Evolutionary conservation across 2,888 invertebrate species (phyloP), one percentile per base, ranked within the genome.

Genomic region (Nemoura dubitans): DNA sequence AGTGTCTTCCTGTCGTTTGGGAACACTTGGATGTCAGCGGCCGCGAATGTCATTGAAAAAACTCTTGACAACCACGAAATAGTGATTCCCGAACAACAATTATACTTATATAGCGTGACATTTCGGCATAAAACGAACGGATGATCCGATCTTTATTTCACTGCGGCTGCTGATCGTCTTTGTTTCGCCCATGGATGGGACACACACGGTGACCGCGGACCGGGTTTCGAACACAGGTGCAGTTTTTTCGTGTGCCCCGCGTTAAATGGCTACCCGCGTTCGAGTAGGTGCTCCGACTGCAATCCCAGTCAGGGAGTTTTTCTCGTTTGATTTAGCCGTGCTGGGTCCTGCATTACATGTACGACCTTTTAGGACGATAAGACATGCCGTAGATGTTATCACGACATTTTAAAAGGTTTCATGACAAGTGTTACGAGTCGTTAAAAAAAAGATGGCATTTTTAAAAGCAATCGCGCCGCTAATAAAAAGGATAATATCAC

Each of bases 351-450:
- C 30, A 81, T 81, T 26, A 81, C 29, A 21, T n/a, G 78, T 29
- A 76, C 84, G 84, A 84, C 84, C 84, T 84, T 84, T 84, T 76
- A 82, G 59, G 84, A 76, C 84, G 42, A 42, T 42, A 83, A 83
- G 83, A 83, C 83, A 82, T 30, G 83, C 42, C 59, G 29, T 87
- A 87, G 87, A 86, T 83, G 85, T 84, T 87, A 87, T 86, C 85
- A 84, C 88, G 86, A 87, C 88, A 86, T 86, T 86, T 87, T 88
- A 88, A 88, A 88, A 88, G 88, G 86, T 86, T 87, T 86, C 86
- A 87, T 83, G 86, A 87, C 88, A 87, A 84, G 85, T 87, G 87
- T 85, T 86, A 84, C 81, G 84, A 84, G 76, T 84, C 84, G 76
- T 84, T 84, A 84, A 84, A 76, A 84, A 29, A 76, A 43, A 84